Percentiles rank a stretch among this genome's conserved stretches.
phyloP scores from a whole-genome alignment of 1,140 invertebrate species.

The Lordiphosa clarofinis region DNA sequence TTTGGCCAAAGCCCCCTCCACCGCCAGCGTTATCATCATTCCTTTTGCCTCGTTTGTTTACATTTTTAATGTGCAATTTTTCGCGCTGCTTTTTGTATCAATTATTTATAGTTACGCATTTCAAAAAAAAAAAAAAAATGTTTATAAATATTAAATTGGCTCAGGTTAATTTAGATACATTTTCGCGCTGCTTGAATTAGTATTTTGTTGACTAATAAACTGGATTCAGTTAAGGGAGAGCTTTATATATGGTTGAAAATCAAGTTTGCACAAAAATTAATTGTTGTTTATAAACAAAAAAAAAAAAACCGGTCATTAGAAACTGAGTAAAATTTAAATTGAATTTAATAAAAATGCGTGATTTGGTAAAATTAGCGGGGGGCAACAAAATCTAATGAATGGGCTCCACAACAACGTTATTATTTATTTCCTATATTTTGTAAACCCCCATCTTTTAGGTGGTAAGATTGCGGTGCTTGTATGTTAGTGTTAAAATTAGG shows the following conservation, averaged over 20 bases:
- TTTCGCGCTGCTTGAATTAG: conserved; percentile 16
- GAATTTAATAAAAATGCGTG: too few relatives aligned
- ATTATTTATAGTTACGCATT: conserved; percentile 9
- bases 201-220: not conserved
- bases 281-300: conserved; percentile 7
- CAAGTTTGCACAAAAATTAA: conserved; percentile 19
- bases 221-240: conserved; percentile 8
- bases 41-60: conserved; percentile 48
- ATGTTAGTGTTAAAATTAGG: too few relatives aligned
- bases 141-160: conserved; percentile 67
- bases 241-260: conserved; percentile 10
- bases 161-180: conserved; percentile 44
- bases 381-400: too few relatives aligned
- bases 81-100: conserved; percentile 42
- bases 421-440: too few relatives aligned
- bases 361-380: too few relatives aligned
- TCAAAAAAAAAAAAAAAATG: conserved; percentile 28
- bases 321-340: too few relatives aligned
- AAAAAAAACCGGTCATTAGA: too few relatives aligned
- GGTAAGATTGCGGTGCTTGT: too few relatives aligned
- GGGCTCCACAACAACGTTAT: too few relatives aligned
- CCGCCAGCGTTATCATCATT: conserved; percentile 4
- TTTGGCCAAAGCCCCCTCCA: conserved; percentile 12
- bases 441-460: too few relatives aligned
- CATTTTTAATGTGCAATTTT: conserved; percentile 64